Percentiles rank a stretch among this genome's conserved stretches.
Conservation (phyloP, 2,888 invertebrate species). For the Eupithecia insigniata region DNA sequence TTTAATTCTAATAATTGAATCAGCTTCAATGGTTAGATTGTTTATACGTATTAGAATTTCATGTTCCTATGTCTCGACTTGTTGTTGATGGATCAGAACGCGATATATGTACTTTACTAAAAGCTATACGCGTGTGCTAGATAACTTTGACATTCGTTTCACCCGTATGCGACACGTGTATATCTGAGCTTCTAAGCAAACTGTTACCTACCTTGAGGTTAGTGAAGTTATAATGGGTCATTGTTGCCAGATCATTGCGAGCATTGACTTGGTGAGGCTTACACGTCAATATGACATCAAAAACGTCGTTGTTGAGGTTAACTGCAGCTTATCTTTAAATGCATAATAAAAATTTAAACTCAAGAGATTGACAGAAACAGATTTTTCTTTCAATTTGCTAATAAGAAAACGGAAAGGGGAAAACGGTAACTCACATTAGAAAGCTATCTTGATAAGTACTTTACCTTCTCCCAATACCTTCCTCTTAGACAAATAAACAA, state of each 20-base stretch:
- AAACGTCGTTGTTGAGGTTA: background rate
- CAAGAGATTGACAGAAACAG: background rate
- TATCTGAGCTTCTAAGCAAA: background rate
- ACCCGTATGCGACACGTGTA: background rate
- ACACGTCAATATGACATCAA: background rate
- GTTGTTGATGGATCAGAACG: too few relatives aligned
- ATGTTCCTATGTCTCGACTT: too few relatives aligned
- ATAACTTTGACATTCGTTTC: background rate
- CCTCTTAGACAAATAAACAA: conserved; percentile 47
- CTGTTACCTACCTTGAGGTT: background rate
- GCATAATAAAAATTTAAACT: background rate
- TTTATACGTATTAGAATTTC: too few relatives aligned
- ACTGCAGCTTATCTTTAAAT: background rate
- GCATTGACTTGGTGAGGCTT: background rate
- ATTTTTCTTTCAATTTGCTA: background rate
- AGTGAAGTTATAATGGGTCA: too few relatives aligned
- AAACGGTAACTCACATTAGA: conserved; percentile 20
- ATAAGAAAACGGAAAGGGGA: conserved; percentile 13
- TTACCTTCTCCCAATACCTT: conserved; percentile 27
- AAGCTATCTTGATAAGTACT: conserved; percentile 30
- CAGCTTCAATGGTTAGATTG: too few relatives aligned
- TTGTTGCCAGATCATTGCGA: background rate
- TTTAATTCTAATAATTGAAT: conserved; percentile 18
- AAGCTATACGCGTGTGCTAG: background rate
- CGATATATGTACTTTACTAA: too few relatives aligned